phyloP scores from a whole-genome alignment of 2,888 invertebrate species.

The Oxystoma pomonae region DNA sequence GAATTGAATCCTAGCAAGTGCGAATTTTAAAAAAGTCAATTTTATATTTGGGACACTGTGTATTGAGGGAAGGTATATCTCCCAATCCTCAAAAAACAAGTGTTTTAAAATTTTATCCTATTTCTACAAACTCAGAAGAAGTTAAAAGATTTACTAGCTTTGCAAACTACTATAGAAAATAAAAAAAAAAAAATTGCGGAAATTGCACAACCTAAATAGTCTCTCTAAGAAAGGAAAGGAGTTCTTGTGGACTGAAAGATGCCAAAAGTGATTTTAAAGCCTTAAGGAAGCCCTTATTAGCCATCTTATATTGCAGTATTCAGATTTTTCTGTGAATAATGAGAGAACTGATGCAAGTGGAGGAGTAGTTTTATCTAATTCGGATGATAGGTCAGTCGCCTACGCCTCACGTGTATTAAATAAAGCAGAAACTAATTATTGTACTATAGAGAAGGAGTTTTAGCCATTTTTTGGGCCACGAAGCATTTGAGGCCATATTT shows the following conservation, averaged over 20 bases:
- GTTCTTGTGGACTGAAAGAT: not conserved
- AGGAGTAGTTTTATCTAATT: slow-evolving; percentile 16
- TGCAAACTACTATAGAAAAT: not conserved
- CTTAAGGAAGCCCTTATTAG: not conserved
- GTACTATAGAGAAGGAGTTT: too few species aligned
- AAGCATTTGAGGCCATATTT: too few species aligned
- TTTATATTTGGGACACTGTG: slow-evolving; percentile 5
- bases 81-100: not conserved
- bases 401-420: slow-evolving; percentile 20
- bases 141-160: not conserved
- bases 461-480: too few species aligned
- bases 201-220: slow-evolving; percentile 8
- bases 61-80: not conserved
- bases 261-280: not conserved
- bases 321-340: too few species aligned
- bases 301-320: too few species aligned
- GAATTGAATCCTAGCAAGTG: not conserved
- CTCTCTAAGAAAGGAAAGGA: not conserved
- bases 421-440: too few species aligned
- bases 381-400: slow-evolving; percentile 15
- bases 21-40: slow-evolving; percentile 10
- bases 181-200: slow-evolving; percentile 7
- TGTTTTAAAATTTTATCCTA: not conserved
- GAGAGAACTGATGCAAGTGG: slow-evolving; percentile 18
- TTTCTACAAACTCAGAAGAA: slow-evolving; percentile 5